Conservation (phyloP, 2,113 vertebrate species). For the Chionomys nivalis region DNA sequence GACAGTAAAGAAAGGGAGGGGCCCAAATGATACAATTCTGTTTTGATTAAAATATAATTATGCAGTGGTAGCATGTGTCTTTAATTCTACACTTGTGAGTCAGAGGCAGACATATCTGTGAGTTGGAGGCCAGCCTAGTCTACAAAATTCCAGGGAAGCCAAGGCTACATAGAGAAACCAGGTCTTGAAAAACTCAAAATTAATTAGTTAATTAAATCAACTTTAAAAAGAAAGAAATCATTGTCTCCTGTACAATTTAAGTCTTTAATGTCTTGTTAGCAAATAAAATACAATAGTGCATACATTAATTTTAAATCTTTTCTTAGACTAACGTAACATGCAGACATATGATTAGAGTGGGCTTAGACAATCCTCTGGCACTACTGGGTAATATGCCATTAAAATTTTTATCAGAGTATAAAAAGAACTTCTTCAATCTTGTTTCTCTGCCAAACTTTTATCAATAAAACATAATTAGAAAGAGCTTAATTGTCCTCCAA, state of each 20-base stretch:
- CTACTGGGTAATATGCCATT: too few species aligned
- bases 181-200: too few species aligned
- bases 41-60: background rate
- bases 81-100: too few species aligned
- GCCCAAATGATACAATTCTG: background rate
- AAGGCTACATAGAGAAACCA: too few species aligned
- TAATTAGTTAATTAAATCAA: background rate
- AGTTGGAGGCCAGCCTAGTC: too few species aligned
- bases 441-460: background rate
- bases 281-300: background rate
- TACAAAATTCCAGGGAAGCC: too few species aligned
- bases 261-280: background rate
- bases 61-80: too few species aligned
- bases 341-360: background rate
- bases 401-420: background rate
- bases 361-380: accelerated
- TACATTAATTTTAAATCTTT: background rate
- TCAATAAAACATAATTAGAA: background rate
- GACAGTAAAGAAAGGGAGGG: too few species aligned
- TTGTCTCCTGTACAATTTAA: background rate
- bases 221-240: background rate
- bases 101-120: too few species aligned
- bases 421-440: too few species aligned
- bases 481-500: background rate
- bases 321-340: background rate